These are phyloP conservation scores for Psilopogon haemacephalus DNA, from an alignment of 2,113 vertebrate genomes.

Conservation along the genomic window DNA sequence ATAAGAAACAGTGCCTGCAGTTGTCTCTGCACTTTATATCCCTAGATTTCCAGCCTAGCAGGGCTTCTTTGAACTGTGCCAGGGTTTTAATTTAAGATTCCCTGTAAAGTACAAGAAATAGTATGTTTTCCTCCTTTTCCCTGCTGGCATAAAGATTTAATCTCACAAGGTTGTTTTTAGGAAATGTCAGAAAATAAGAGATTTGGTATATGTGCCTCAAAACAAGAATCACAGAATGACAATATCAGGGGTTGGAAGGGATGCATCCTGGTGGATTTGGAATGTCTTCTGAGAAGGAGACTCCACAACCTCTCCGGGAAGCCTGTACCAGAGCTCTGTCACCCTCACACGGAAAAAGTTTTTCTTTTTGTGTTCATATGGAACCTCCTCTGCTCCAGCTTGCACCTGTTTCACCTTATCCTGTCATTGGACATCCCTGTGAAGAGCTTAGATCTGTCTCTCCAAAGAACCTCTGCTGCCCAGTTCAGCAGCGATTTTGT, in stretches of 20 bases:
- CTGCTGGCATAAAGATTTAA: neutral
- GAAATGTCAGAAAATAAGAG: neutral
- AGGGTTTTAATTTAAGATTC: neutral
- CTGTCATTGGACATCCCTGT: too few species aligned
- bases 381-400: too few species aligned
- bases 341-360: too few species aligned
- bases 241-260: too few species aligned
- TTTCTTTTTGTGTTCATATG: too few species aligned
- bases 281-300: too few species aligned
- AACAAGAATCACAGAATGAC: neutral
- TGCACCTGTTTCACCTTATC: too few species aligned
- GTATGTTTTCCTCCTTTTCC: neutral
- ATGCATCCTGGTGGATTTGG: too few species aligned
- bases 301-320: too few species aligned
- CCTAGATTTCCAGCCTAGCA: neutral
- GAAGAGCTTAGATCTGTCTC: too few species aligned
- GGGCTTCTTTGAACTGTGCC: neutral
- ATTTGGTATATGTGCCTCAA: neutral
- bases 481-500: neutral
- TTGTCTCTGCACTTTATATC: neutral
- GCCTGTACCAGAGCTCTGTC: too few species aligned
- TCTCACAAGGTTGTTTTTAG: neutral
- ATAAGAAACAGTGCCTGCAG: accelerated
- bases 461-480: neutral
- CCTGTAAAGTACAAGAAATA: neutral